Base-by-base conservation (phyloP, 2,113 vertebrate species). In the Prunella himalayana region DNA sequence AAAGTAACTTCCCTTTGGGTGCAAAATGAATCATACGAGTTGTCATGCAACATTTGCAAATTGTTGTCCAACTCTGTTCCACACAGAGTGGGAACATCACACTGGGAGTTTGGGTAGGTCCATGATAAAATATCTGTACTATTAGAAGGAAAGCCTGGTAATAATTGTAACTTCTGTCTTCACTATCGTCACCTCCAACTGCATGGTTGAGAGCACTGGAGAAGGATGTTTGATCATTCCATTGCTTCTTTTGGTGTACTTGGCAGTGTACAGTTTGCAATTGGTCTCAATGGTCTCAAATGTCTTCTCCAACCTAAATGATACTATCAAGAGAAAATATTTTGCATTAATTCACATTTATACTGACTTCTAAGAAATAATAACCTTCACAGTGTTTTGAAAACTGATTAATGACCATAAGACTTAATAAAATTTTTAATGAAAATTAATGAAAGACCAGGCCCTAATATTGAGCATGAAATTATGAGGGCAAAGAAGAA, bases 161-260 rank as follows among this genome's bases (percentile, higher is more conserved):
- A 28, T 31, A 82, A 54, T 11, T 11, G 6, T 23, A 30, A 22
- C 30, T 33, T 20, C 8, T 10, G 2, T 41, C 17, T 64, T 53
- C 14, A 1, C 22, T 25, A 4, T 15, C 0, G 0, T 39, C 33
- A 5, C 28, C 33, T 77, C 16, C 28, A 18, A n/a, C 21, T 53
- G 18, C 1, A 6, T 76, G 44, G 8, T 11, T 23, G 69, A 31
- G 59, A 64, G 7, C 2, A 17, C 20, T 28, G n/a, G 37, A 39
- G 22, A 87, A 72, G 39, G 28, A 41, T 17, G 15, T 69, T 63
- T 50, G 19, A 28, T 30, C 17, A 68, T 68, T 30, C 18, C 15
- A 18, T 41, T 31, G 6, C 18, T 66, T 68, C 9, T 31, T 54
- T 47, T 47, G 41, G 30, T 60, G n/a, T 39, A 37, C 53, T 60